phyloP scores from a whole-genome alignment of 2,888 invertebrate species.

The Rhamphomyia laevipes region DNA sequence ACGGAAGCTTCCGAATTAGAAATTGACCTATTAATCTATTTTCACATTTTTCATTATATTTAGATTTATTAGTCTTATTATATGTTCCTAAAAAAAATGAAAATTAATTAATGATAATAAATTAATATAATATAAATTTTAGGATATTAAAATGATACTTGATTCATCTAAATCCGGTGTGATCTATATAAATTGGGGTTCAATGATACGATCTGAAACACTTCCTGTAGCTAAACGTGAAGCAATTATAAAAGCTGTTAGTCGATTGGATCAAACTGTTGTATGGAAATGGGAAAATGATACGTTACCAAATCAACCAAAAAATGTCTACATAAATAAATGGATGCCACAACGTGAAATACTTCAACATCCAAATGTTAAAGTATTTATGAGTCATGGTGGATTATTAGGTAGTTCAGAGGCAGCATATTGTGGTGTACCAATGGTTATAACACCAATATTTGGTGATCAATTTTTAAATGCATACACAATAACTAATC shows the following conservation, averaged over 20 bases:
- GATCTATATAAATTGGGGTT: constrained; percentile 59
- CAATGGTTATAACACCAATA: constrained; percentile 50
- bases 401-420: constrained; percentile 58
- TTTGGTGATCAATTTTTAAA: constrained; percentile 53
- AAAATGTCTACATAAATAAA: constrained; percentile 46
- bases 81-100: no score
- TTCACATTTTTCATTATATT: no score
- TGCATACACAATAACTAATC: constrained; percentile 39
- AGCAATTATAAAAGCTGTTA: constrained; percentile 45
- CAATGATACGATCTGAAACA: constrained; percentile 47
- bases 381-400: constrained; percentile 57
- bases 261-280: constrained; percentile 43
- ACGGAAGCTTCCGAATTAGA: no score
- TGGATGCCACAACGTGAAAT: constrained; percentile 63
- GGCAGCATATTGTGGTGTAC: constrained; percentile 48
- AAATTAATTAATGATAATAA: no score
- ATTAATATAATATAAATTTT: no score
- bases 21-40: no score
- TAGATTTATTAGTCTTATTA: no score
- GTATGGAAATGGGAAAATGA: constrained; percentile 57
- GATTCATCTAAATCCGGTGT: constrained; percentile 45
- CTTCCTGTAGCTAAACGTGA: constrained; percentile 42
- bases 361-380: constrained; percentile 54
- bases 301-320: constrained; percentile 41
- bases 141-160: constrained; percentile 43